Evolutionary conservation across 2,888 invertebrate genomes (phyloP).

Genomic region (Troides aeacus): DNA sequence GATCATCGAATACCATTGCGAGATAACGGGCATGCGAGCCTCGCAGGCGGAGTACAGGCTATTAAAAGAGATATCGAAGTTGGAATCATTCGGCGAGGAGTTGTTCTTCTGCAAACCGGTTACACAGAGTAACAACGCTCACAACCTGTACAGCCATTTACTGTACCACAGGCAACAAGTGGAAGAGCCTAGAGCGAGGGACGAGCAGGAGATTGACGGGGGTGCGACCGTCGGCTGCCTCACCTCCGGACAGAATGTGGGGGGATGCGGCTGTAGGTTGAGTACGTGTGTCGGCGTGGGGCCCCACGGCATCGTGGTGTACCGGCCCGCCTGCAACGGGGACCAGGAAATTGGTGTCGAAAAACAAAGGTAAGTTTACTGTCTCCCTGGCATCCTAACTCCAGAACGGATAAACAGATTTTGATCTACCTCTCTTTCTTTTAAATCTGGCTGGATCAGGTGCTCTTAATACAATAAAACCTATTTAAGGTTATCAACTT

Average conservation of each 20-base stretch:
- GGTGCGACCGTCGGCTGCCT: slow-evolving; percentile 72
- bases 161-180: slow-evolving; percentile 82
- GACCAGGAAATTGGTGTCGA: slow-evolving; percentile 82
- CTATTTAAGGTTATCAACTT: too few relatives aligned
- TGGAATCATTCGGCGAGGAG: slow-evolving; percentile 92
- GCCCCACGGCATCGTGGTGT: slow-evolving; percentile 89
- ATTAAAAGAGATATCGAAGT: slow-evolving; percentile 87
- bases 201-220: slow-evolving; percentile 70
- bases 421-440: too few relatives aligned
- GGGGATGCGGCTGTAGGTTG: slow-evolving; percentile 72
- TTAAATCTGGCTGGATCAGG: too few relatives aligned
- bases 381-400: neutral
- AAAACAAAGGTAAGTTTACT: slow-evolving; percentile 77
- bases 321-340: slow-evolving; percentile 73
- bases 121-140: slow-evolving; percentile 81
- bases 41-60: slow-evolving; percentile 92
- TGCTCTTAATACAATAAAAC: too few relatives aligned
- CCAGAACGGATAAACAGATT: too few relatives aligned
- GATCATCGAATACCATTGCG: slow-evolving; percentile 83
- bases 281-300: slow-evolving; percentile 86
- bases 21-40: slow-evolving; percentile 82
- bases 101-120: slow-evolving; percentile 87
- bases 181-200: slow-evolving; percentile 66
- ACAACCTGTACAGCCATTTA: slow-evolving; percentile 87
- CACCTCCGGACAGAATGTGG: slow-evolving; percentile 64